Conservation (phyloP, 2,797 vertebrate species). For the Argya squamiceps region DNA sequence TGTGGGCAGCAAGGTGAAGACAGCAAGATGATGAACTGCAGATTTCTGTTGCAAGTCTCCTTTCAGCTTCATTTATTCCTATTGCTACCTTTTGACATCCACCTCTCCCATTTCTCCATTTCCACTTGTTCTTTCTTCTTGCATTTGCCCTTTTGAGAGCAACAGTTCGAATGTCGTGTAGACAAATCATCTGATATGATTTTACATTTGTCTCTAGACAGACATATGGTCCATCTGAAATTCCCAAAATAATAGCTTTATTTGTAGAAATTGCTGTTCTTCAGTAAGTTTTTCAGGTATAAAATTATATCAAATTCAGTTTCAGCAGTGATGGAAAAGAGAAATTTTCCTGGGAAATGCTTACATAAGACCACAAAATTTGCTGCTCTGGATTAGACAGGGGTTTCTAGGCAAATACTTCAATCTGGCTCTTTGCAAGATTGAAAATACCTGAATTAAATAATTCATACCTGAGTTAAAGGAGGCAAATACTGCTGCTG, state of each 20-base stretch:
- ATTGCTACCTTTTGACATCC: neutral
- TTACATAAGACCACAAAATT: neutral
- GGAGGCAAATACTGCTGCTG: neutral
- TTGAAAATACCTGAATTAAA: neutral
- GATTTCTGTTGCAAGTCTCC: neutral
- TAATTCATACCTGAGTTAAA: neutral
- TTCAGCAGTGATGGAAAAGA: neutral
- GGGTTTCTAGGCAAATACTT: neutral
- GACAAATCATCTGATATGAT: neutral
- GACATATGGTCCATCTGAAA: neutral
- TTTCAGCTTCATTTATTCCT: neutral
- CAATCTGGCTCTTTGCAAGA: neutral
- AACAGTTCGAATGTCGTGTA: neutral
- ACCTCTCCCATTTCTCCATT: neutral
- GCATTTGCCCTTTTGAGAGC: neutral
- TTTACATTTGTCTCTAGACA: neutral
- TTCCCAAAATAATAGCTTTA: neutral
- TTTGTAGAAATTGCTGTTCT: neutral
- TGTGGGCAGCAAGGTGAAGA: slow-evolving; percentile 47
- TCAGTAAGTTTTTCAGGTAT: neutral
- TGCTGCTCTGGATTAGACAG: neutral
- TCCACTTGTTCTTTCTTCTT: neutral
- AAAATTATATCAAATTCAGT: neutral
- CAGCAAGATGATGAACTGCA: neutral
- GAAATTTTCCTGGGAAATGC: neutral